Evolutionary conservation across 1,140 invertebrate genomes (phyloP).

Genomic region (Sipha flava): DNA sequence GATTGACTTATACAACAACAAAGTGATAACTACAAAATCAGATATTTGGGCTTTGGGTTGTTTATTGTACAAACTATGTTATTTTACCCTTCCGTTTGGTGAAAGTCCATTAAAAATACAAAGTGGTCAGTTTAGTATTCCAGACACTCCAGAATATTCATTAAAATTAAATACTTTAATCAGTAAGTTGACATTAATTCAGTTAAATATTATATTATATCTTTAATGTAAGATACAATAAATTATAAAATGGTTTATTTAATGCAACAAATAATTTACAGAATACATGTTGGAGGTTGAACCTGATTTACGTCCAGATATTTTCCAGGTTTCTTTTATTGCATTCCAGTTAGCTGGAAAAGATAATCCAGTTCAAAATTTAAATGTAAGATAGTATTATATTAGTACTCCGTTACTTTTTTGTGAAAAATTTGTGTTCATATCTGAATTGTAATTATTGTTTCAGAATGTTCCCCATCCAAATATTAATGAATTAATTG

Average conservation of each 20-base stretch:
- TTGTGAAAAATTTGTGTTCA: too few species aligned
- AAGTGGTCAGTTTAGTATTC: constrained; percentile 79
- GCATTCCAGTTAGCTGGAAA: constrained; percentile 65
- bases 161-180: constrained; percentile 51
- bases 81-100: constrained; percentile 85
- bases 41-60: constrained; percentile 92
- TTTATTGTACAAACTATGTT: constrained; percentile 85
- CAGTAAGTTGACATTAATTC: constrained; percentile 42
- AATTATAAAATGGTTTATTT: background rate
- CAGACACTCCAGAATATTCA: constrained; percentile 72
- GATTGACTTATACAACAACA: constrained; percentile 85
- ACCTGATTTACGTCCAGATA: constrained; percentile 73
- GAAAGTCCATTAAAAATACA: constrained; percentile 90
- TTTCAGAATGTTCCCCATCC: constrained; percentile 28
- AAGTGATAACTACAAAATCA: constrained; percentile 80
- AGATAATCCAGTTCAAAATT: constrained; percentile 72
- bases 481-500: constrained; percentile 23
- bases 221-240: background rate
- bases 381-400: constrained; percentile 55
- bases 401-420: background rate
- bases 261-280: constrained; percentile 43
- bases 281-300: constrained; percentile 80
- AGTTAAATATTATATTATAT: background rate
- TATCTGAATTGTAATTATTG: background rate
- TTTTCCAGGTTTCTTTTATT: constrained; percentile 76